Base-by-base conservation (phyloP, 2,113 vertebrate species). In the Campylomormyrus numenius region DNA sequence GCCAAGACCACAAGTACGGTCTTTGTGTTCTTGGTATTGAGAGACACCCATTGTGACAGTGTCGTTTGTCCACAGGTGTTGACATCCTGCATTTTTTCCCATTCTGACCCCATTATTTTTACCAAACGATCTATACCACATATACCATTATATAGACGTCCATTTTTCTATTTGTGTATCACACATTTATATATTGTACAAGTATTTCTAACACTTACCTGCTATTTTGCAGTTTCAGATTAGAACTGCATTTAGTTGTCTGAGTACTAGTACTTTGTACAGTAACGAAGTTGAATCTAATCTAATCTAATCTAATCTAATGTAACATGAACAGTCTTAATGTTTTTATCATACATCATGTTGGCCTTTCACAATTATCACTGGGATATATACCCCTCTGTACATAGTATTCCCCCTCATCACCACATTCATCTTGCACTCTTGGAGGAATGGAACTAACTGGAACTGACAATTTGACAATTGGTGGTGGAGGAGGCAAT, bases 401-500 rank as follows among this genome's bases (percentile, higher is more conserved):
- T n/a, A 66, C 7, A n/a, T 66, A 66, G 2, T 66, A n/a, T 27
- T 27, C 31, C 31, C 70, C 31, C 31, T 24, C 3, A 74, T 35
- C 3, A 35, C 31, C 31, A 74, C 70, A 39, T 74, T 39, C 70
- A 74, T 35, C 27, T 39, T 35, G 70, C 9, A 27, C 7, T 66
- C 21, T 52, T 66, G 31, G 31, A 31, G 31, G 31, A 21, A n/a
- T 70, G 8, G 62, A 27, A 13, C 21, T 7, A 31, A 10, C n/a
- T n/a, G 10, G 87, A 93, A 92, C 92, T 93, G 7, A 91, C 92
- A 94, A 94, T 92, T 90, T 93, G 7, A 91, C 92, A 94, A 94
- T 92, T 90, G 88, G 93, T 49, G 66, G 56, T 52, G 90, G 53
- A 87, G 21, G n/a, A 42, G 77, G 77, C 49, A 48, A 48, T 27